A percentile compares a stretch with the other conserved stretches of the same genome.
Evolutionary conservation across 2,888 invertebrate species (phyloP).

Genomic region (Aproaerema taeniolella): DNA sequence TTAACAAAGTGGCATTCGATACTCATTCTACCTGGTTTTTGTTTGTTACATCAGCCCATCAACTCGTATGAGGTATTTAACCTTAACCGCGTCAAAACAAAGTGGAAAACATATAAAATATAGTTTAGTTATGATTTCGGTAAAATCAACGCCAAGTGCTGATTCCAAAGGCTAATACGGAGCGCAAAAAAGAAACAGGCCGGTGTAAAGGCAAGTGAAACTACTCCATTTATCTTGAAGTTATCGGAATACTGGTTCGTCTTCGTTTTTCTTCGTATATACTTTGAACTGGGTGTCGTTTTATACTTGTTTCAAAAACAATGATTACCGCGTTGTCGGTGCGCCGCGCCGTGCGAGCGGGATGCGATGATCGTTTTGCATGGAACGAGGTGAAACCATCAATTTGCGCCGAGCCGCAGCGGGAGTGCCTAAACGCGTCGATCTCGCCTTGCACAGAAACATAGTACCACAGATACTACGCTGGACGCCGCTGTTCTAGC

Average conservation of each 20-base stretch:
- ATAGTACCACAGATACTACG: too few relatives aligned
- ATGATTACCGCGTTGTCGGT: constrained; percentile 65
- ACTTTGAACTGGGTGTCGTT: constrained; percentile 56
- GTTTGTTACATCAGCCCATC: too few relatives aligned
- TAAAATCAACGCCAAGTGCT: constrained; percentile 43
- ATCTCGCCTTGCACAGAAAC: too few relatives aligned
- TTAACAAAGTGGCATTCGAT: too few relatives aligned
- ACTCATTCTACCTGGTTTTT: too few relatives aligned
- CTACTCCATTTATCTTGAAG: constrained; percentile 71
- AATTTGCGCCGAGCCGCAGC: constrained; percentile 58
- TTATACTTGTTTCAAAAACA: constrained; percentile 65
- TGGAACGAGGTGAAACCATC: constrained; percentile 68
- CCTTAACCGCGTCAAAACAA: too few relatives aligned
- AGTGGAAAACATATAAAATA: neutral
- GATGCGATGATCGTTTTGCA: constrained; percentile 68
- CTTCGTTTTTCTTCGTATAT: constrained; percentile 60
- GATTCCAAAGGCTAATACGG: constrained; percentile 45
- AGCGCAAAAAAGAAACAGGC: constrained; percentile 35
- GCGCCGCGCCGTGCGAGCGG: constrained; percentile 57
- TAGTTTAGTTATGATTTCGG: constrained; percentile 38
- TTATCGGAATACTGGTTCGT: constrained; percentile 63
- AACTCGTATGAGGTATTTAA: too few relatives aligned
- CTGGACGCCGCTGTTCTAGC: too few relatives aligned
- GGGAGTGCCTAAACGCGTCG: constrained; percentile 44
- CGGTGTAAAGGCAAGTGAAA: constrained; percentile 55